phyloP scores from a whole-genome alignment of 1,140 invertebrate genomes.

The Subanguina moxae region DNA sequence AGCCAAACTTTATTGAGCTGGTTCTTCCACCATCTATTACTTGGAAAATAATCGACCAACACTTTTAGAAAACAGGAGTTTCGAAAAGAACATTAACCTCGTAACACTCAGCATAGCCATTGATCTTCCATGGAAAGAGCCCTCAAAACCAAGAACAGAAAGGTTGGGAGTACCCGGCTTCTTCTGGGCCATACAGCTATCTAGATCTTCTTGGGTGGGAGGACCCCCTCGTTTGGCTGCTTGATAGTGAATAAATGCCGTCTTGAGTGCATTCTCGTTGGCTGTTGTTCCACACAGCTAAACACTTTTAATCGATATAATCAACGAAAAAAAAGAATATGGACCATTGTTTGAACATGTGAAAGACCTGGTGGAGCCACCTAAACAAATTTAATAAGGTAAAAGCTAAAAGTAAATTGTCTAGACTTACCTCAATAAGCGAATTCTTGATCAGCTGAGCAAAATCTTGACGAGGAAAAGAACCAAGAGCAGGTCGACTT shows the following conservation, averaged over 20 bases:
- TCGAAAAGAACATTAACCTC: constrained; percentile 82
- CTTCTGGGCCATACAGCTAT: constrained; percentile 52
- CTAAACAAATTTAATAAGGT: not conserved
- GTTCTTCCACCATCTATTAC: too few relatives aligned
- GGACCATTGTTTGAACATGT: constrained; percentile 52
- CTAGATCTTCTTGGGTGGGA: constrained; percentile 43
- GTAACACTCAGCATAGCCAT: constrained; percentile 74
- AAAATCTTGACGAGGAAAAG: constrained; percentile 53
- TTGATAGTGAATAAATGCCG: constrained; percentile 54
- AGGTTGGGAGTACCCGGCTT: constrained; percentile 65
- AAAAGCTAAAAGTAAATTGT: not conserved
- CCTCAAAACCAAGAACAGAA: constrained; percentile 54
- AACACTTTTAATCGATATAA: too few relatives aligned
- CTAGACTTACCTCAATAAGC: constrained; percentile 15
- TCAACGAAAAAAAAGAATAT: too few relatives aligned
- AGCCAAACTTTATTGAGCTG: too few relatives aligned
- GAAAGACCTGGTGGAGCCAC: constrained; percentile 53
- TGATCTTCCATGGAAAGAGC: constrained; percentile 56
- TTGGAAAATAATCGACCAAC: too few relatives aligned
- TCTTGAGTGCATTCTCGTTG: constrained; percentile 58
- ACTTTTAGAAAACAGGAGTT: too few relatives aligned
- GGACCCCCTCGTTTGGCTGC: constrained; percentile 45
- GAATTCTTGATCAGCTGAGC: constrained; percentile 46
- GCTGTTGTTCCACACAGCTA: constrained; percentile 47
- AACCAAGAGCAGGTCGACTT: constrained; percentile 55